phyloP scores from a whole-genome alignment of 2,113 vertebrate species.

The Hypanus sabinus region DNA sequence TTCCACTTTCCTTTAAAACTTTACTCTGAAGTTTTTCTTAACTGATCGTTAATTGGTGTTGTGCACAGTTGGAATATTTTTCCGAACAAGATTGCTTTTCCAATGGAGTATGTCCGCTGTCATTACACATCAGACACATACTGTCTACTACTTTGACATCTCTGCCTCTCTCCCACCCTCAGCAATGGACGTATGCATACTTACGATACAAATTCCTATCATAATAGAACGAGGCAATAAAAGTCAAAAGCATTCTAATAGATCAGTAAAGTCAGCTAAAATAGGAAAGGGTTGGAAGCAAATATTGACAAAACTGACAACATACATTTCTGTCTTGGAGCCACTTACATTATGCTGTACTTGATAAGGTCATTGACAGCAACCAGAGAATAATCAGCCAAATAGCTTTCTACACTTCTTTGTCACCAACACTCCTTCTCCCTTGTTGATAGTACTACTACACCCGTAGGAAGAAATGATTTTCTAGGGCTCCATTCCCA shows the following conservation, averaged over 20 bases:
- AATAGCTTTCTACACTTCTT: not conserved
- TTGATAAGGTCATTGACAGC: not conserved
- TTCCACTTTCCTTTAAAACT: not conserved
- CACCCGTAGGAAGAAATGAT: not conserved
- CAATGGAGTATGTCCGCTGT: not conserved
- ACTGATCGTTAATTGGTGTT: no score
- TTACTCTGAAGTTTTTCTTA: not conserved
- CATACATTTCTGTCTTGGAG: not conserved
- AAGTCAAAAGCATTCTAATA: not conserved
- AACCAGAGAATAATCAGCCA: not conserved
- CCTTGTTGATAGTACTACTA: not conserved
- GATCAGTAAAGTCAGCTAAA: not conserved
- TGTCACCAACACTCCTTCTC: not conserved
- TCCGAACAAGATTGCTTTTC: not conserved
- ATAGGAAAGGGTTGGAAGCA: not conserved
- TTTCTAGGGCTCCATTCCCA: not conserved
- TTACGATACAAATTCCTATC: not conserved
- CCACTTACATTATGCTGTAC: not conserved
- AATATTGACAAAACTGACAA: not conserved
- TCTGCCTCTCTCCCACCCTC: no score
- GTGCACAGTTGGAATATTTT: no score
- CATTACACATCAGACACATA: not conserved
- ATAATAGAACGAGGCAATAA: not conserved
- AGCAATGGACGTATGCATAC: no score
- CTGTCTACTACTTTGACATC: conserved; percentile 24